Conservation (phyloP, 2,797 vertebrate genomes). For the Coccyzus lansbergi region DNA sequence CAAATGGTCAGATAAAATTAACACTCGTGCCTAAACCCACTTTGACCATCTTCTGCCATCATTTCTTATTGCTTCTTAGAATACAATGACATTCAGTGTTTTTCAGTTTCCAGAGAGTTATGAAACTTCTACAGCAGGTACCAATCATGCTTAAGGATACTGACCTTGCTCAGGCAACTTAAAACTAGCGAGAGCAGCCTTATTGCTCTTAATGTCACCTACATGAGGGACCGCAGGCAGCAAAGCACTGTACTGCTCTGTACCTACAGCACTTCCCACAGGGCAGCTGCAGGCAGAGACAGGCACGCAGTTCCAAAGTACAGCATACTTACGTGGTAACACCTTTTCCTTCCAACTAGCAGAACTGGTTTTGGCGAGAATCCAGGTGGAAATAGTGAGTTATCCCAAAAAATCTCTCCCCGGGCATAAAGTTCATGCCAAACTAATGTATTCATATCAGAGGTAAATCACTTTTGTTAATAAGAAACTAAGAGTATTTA, state of each 20-base stretch:
- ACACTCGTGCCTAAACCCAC: neutral
- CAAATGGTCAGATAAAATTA: slow-evolving; percentile 24
- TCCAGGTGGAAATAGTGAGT: slow-evolving; percentile 11
- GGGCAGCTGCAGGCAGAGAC: neutral
- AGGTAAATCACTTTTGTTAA: slow-evolving; percentile 20
- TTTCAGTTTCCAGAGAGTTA: neutral
- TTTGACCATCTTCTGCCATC: neutral
- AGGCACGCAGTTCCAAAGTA: neutral
- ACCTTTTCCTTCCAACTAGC: neutral
- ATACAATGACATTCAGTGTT: neutral
- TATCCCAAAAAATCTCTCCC: slow-evolving; percentile 26
- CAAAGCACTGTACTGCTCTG: neutral
- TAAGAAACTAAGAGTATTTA: slow-evolving; percentile 11
- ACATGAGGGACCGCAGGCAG: neutral
- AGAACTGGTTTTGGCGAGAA: neutral
- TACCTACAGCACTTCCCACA: neutral
- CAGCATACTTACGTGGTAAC: neutral
- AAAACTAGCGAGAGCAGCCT: neutral
- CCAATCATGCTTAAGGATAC: rapidly evolving
- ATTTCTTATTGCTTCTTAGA: neutral
- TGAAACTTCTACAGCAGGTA: neutral
- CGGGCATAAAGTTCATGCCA: neutral
- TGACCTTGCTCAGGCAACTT: rapidly evolving
- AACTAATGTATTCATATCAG: neutral
- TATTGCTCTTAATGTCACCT: neutral